Evolutionary conservation across 2,113 vertebrate genomes (phyloP).

Genomic region (Daubentonia madagascariensis): DNA sequence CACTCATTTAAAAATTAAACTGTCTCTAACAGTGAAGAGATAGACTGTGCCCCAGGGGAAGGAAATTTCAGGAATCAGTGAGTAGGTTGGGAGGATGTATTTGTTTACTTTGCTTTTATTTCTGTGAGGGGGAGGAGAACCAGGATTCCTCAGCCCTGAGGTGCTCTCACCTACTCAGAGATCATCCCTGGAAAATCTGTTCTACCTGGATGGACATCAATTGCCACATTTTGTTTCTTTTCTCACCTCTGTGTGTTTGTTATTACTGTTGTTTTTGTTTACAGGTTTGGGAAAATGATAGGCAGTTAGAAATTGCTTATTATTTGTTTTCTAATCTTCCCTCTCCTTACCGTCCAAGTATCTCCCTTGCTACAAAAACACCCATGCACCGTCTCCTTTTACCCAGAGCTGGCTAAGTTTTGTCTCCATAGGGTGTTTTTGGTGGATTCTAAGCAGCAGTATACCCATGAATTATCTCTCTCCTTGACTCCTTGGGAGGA

Average conservation of each 20-base stretch:
- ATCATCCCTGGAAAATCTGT: background rate
- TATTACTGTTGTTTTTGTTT: background rate
- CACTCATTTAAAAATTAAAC: background rate
- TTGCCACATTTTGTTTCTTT: background rate
- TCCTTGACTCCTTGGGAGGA: background rate
- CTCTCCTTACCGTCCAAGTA: background rate
- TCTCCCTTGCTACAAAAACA: background rate
- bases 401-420: background rate
- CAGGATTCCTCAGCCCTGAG: background rate
- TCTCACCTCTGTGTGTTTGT: background rate
- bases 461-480: background rate
- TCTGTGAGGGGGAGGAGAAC: background rate
- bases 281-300: background rate
- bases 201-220: background rate
- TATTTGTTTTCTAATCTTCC: background rate
- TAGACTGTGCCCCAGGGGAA: background rate
- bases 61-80: background rate
- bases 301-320: background rate
- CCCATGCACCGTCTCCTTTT: background rate
- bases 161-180: background rate
- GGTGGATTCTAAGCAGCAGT: background rate
- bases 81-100: background rate
- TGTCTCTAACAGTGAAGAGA: background rate
- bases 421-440: background rate
- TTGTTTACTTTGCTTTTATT: constrained; percentile 10